Conservation (phyloP, 2,113 vertebrate species). For the Corvus hawaiiensis region DNA sequence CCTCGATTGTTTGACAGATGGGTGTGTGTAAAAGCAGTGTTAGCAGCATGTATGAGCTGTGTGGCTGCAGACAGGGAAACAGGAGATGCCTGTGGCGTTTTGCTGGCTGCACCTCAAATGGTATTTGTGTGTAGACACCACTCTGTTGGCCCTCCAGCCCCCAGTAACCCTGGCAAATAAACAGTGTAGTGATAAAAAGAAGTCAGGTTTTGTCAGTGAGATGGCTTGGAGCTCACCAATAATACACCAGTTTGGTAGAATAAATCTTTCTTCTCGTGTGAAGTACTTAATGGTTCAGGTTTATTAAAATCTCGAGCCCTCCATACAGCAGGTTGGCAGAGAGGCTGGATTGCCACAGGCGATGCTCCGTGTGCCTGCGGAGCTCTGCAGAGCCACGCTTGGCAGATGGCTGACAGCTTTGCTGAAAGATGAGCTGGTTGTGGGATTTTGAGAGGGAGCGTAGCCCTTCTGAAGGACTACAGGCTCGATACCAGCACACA, state of each 20-base stretch:
- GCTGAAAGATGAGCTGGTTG: not conserved
- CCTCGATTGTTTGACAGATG: not conserved
- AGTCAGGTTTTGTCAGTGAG: not conserved
- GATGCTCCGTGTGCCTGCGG: not conserved
- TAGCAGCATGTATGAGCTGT: not conserved
- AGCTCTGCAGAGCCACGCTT: not conserved
- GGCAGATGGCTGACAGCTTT: constrained; percentile 34
- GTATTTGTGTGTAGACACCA: not conserved
- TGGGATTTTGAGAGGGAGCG: not conserved
- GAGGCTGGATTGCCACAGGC: not conserved
- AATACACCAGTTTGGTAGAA: not conserved
- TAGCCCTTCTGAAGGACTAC: not conserved
- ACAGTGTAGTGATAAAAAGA: not conserved
- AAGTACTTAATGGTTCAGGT: not conserved
- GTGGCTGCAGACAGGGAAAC: not conserved
- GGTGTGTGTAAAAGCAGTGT: not conserved
- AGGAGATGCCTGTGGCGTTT: not conserved
- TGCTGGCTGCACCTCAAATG: not conserved
- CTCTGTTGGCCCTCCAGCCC: not conserved
- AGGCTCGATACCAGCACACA: not conserved
- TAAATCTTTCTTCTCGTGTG: not conserved
- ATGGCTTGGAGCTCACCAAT: not conserved
- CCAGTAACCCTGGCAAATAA: not conserved
- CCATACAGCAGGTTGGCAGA: not conserved
- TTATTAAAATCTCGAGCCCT: not conserved